Conservation (phyloP, 2,797 vertebrate species). For the Pteropus rufus region DNA sequence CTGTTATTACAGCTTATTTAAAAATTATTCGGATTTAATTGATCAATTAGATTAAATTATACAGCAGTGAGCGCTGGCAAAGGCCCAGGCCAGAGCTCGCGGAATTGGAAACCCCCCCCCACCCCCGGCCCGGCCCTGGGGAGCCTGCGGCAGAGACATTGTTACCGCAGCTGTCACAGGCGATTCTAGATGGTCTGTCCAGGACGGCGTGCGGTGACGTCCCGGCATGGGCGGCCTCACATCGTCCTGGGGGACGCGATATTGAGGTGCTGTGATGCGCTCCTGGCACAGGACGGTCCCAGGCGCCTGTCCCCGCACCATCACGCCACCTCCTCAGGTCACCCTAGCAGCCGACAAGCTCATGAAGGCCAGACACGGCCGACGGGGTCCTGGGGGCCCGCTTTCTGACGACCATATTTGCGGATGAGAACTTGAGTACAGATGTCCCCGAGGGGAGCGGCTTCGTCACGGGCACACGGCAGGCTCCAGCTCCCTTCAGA, state of each 20-base stretch:
- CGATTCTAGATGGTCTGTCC: slow-evolving; percentile 55
- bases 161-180: slow-evolving; percentile 40
- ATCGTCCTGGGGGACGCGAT: accelerated
- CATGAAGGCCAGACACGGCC: accelerated
- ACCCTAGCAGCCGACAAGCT: neutral
- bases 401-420: neutral
- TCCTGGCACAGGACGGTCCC: accelerated
- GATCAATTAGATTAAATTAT: slow-evolving; percentile 81
- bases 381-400: accelerated
- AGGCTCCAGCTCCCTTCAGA: neutral
- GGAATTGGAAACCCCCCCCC: no score
- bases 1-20: slow-evolving; percentile 75
- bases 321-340: neutral
- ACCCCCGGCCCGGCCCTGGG: no score
- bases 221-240: neutral
- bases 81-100: slow-evolving; percentile 48
- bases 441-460: neutral
- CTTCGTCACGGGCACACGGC: neutral
- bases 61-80: slow-evolving; percentile 51
- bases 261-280: accelerated
- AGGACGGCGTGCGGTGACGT: neutral
- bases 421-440: accelerated
- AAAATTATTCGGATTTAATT: slow-evolving; percentile 82
- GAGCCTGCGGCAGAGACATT: no score
- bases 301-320: neutral